A percentile compares a stretch with the other conserved stretches of the same genome.
Evolutionary conservation across 2,113 vertebrate species (phyloP).

Genomic region (Crotophaga sulcirostris): DNA sequence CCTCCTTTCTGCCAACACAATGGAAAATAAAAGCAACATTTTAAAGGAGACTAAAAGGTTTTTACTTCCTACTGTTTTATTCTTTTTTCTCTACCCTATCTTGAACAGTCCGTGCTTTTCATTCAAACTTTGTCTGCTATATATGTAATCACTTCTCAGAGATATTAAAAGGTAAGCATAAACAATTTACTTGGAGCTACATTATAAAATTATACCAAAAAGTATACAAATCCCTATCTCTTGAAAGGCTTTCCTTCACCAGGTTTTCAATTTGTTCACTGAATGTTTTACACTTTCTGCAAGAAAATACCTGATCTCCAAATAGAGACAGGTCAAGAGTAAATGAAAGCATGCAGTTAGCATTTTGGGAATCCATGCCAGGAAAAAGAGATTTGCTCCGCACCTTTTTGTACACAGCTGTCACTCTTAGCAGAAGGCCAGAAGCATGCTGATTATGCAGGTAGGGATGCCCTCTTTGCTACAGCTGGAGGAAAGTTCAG

Average conservation of each 20-base stretch:
- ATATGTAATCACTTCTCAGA: background rate
- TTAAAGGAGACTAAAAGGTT: constrained; percentile 44
- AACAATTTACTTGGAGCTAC: background rate
- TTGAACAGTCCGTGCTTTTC: background rate
- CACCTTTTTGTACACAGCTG: background rate
- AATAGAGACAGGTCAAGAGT: background rate
- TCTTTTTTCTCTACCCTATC: background rate
- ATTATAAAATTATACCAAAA: background rate
- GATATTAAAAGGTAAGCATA: background rate
- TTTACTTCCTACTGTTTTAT: constrained; percentile 7
- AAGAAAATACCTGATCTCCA: background rate
- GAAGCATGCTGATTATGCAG: background rate
- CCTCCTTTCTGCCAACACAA: constrained; percentile 40
- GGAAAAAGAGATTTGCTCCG: background rate
- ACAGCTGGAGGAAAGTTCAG: background rate
- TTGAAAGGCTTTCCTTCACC: background rate
- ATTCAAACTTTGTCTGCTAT: background rate
- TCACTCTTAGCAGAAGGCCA: background rate
- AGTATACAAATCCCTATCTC: background rate
- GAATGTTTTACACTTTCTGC: background rate
- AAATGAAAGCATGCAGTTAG: background rate
- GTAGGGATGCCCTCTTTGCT: background rate
- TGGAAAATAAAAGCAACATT: constrained; percentile 42
- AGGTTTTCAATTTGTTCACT: background rate
- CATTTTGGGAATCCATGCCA: background rate